Evolutionary conservation across 1,140 invertebrate genomes (phyloP), one percentile per base, ranked within the genome.

Genomic region (Panagrolaimus sp.): DNA sequence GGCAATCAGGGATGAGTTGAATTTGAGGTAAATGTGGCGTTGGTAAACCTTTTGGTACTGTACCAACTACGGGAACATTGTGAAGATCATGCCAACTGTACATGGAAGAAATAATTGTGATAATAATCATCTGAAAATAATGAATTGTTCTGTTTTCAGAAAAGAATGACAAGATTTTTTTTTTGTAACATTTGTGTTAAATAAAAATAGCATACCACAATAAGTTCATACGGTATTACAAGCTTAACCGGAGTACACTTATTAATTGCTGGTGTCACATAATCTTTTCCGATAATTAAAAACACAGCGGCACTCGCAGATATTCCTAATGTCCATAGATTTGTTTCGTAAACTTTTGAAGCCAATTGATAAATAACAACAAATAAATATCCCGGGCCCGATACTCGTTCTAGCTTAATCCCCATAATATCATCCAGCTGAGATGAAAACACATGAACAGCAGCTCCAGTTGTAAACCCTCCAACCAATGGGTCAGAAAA

Each of bases 381-480:
- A 45, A 66, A 66, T 14, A 66, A 45, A 25, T 66, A 66, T 23
- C 64, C 64, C 9, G 64, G 16, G 4, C 64, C 64, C 14, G 13
- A 16, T 20, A 66, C 64, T 47, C 64, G 31, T 16, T 11, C 25
- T 23, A 66, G 13, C 14, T 44, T 83, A 0, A 94, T 81, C 0
- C 92, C 92, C 66, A 95, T 85, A 0, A 95, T 85, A 83, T 92
- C 90, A 81, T 92, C 92, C 1, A 95, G 84, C 85, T 96, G 93
- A 5, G 92, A 93, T 0, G 89, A 89, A n/a, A 93, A 84, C 13
- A 96, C 92, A 77, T 94, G 91, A 66, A 93, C 85, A 0, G 92
- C 91, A 4, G 92, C 91, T 0, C 90, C 92, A 0, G 92, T 93
- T 1, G 92, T 95, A 81, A 95, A 94, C 0, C 91, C 92, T 73